Evolutionary conservation across 23 tunicate genomes (phyloP).

Genomic region (Trididemnum nubilum): DNA sequence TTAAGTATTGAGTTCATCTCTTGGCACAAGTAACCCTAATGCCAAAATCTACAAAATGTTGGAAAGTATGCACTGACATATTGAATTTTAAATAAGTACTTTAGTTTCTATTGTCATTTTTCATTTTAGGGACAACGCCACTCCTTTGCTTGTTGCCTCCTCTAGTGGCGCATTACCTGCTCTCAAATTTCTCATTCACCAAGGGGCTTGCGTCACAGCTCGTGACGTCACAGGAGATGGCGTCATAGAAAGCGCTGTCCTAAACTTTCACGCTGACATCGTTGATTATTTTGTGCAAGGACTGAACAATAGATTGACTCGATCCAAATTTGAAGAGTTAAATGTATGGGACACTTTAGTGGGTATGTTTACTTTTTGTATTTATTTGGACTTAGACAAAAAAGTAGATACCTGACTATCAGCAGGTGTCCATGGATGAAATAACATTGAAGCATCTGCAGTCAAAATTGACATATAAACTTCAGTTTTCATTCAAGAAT

Average conservation of each 20-base stretch:
- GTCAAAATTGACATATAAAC: too few species aligned
- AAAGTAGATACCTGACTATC: too few species aligned
- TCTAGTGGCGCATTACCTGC: slow-evolving; percentile 63
- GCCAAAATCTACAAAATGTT: too few species aligned
- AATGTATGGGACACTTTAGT: slow-evolving; percentile 69
- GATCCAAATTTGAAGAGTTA: not conserved
- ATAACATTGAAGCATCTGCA: too few species aligned
- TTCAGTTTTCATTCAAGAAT: too few species aligned
- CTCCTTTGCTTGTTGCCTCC: slow-evolving; percentile 87
- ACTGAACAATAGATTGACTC: not conserved
- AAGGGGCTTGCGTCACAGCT: slow-evolving; percentile 59
- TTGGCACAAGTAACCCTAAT: too few species aligned
- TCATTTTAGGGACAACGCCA: slow-evolving; percentile 61
- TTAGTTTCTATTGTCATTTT: too few species aligned
- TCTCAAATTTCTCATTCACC: slow-evolving; percentile 51
- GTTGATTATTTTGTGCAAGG: slow-evolving; percentile 42
- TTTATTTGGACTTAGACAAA: too few species aligned
- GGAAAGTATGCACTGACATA: too few species aligned
- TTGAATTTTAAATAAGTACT: too few species aligned
- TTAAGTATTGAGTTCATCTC: too few species aligned
- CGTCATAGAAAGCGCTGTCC: slow-evolving; percentile 49
- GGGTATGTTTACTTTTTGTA: slow-evolving; percentile 60
- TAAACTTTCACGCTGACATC: slow-evolving; percentile 68
- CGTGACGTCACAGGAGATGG: slow-evolving; percentile 56
- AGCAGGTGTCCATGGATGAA: too few species aligned